phyloP scores from a whole-genome alignment of 2,888 invertebrate species.

The Portevinia maculata region DNA sequence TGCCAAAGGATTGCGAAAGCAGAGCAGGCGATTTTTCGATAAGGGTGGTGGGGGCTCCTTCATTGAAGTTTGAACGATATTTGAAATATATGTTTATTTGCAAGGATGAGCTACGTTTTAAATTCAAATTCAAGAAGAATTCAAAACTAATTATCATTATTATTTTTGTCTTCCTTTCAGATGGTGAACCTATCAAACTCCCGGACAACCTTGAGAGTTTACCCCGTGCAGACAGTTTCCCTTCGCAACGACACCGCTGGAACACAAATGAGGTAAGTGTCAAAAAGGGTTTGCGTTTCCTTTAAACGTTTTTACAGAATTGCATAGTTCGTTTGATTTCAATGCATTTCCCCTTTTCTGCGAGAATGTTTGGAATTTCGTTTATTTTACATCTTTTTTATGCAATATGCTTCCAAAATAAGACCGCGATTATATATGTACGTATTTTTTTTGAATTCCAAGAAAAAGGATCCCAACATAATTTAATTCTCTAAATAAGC shows the following conservation, averaged over 20 bases:
- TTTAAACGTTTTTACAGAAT: too few relatives aligned
- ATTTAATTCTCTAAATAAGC: slow-evolving; percentile 45
- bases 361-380: too few relatives aligned
- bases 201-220: slow-evolving; percentile 97
- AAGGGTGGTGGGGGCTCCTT: background rate
- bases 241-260: slow-evolving; percentile 97
- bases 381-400: background rate
- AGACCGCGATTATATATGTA: background rate
- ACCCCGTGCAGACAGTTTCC: slow-evolving; percentile 96
- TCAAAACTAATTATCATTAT: background rate
- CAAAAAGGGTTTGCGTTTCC: too few relatives aligned
- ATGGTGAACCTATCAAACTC: slow-evolving; percentile 96
- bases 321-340: too few relatives aligned
- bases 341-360: too few relatives aligned
- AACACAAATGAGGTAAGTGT: slow-evolving; percentile 97
- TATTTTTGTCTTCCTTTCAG: slow-evolving; percentile 83
- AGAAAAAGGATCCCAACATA: slow-evolving; percentile 15
- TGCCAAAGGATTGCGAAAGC: slow-evolving; percentile 20
- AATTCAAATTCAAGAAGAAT: background rate
- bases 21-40: background rate
- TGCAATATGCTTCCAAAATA: slow-evolving; percentile 1
- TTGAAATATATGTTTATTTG: too few relatives aligned
- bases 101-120: background rate
- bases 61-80: background rate
- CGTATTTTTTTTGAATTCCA: background rate